Conservation (phyloP, 2,888 invertebrate genomes). For the Rosalia funebris region DNA sequence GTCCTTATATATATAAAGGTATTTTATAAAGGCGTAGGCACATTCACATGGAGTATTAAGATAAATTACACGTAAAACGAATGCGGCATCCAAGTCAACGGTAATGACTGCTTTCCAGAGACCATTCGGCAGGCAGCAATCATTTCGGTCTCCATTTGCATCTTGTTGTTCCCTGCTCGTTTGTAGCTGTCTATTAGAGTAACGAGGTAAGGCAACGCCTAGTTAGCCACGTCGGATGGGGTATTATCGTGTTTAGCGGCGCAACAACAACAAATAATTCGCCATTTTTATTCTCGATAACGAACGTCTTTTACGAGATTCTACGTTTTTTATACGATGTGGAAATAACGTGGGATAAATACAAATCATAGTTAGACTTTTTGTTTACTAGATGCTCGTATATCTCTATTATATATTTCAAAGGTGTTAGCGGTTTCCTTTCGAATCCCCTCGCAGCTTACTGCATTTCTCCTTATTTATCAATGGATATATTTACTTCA, state of each 20-base stretch:
- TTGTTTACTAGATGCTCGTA: too few species aligned
- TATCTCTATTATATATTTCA: too few species aligned
- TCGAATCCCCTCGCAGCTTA: too few species aligned
- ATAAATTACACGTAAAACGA: conserved; percentile 28
- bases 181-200: conserved; percentile 44
- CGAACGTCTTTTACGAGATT: conserved; percentile 5
- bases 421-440: too few species aligned
- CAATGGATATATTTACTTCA: too few species aligned
- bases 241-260: conserved; percentile 20
- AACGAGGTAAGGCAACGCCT: conserved; percentile 45
- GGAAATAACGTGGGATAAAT: too few species aligned
- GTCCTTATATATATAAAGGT: too few species aligned
- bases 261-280: conserved; percentile 14
- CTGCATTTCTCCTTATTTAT: too few species aligned
- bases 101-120: conserved; percentile 28
- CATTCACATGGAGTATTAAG: conserved; percentile 35
- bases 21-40: conserved; percentile 26
- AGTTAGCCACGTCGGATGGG: conserved; percentile 40
- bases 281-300: conserved; percentile 19
- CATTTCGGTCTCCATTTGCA: conserved; percentile 29
- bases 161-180: conserved; percentile 35
- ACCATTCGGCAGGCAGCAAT: conserved; percentile 22
- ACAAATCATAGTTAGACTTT: too few species aligned
- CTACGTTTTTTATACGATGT: too few species aligned
- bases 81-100: conserved; percentile 15